Conservation (phyloP, 1,140 invertebrate species). For the Dolichoris vasculosae region DNA sequence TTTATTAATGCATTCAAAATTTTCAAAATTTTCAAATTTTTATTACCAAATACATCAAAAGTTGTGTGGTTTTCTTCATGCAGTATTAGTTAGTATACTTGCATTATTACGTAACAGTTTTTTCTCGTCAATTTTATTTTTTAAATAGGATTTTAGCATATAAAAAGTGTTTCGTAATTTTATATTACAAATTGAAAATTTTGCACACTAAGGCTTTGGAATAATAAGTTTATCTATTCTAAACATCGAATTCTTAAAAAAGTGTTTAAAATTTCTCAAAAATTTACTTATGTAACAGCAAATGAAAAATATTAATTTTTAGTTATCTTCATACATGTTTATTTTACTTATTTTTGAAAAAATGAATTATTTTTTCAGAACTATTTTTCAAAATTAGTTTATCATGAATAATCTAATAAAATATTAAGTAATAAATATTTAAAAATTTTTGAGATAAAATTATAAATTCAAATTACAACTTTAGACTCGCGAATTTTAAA, state of each 20-base stretch:
- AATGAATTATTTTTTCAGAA: constrained; percentile 7
- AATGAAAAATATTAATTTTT: background rate
- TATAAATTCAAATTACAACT: background rate
- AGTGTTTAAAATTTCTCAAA: no score
- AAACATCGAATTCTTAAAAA: no score
- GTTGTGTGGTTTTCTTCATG: no score
- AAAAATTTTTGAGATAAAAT: background rate
- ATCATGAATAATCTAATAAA: background rate
- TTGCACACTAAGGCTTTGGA: no score
- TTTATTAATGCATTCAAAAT: background rate
- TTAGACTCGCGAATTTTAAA: background rate
- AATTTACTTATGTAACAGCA: no score
- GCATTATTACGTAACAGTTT: no score
- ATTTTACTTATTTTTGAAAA: background rate
- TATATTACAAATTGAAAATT: no score
- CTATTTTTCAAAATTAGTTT: background rate
- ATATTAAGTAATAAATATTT: background rate
- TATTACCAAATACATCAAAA: background rate
- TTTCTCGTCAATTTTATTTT: no score
- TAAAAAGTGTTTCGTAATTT: no score
- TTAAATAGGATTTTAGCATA: no score
- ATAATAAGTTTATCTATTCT: no score
- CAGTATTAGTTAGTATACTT: no score
- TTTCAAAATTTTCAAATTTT: background rate
- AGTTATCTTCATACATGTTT: background rate